Evolutionary conservation across 2,113 vertebrate species (phyloP).

Genomic region (Amia ocellicauda): DNA sequence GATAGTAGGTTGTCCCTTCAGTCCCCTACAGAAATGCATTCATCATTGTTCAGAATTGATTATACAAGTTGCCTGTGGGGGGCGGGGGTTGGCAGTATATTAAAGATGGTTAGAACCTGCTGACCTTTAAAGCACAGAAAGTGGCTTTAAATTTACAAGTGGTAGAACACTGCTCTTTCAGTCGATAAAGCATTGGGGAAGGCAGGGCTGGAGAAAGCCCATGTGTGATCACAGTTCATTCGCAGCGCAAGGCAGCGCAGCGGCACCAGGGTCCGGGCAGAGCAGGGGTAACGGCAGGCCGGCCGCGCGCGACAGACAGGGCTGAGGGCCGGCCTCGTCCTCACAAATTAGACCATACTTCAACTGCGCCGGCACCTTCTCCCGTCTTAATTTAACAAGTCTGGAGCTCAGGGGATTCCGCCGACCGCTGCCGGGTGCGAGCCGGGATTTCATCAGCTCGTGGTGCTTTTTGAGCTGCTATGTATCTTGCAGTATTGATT

Average conservation of each 20-base stretch:
- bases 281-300: too few species aligned
- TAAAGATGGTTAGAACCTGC: slow-evolving; percentile 12
- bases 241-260: slow-evolving; percentile 52
- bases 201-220: slow-evolving; percentile 48
- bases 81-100: not conserved
- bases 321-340: slow-evolving; percentile 58
- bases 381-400: slow-evolving; percentile 29
- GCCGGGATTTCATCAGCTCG: slow-evolving; percentile 33
- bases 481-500: slow-evolving; percentile 31
- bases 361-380: slow-evolving; percentile 39
- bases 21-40: too few species aligned
- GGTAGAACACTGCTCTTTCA: slow-evolving; percentile 51
- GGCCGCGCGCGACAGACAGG: slow-evolving; percentile 34
- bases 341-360: slow-evolving; percentile 52
- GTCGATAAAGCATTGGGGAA: slow-evolving; percentile 58
- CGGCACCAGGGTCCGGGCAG: slow-evolving; percentile 44
- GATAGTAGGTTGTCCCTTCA: too few species aligned
- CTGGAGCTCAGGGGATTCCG: slow-evolving; percentile 20
- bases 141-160: slow-evolving; percentile 59
- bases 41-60: too few species aligned
- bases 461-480: slow-evolving; percentile 17
- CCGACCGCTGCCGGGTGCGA: slow-evolving; percentile 31
- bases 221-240: slow-evolving; percentile 64
- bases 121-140: slow-evolving; percentile 43
- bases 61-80: too few species aligned